Evolutionary conservation across 2,797 vertebrate genomes (phyloP), one percentile per base, ranked within the genome.

Genomic region (Mallotus villosus): DNA sequence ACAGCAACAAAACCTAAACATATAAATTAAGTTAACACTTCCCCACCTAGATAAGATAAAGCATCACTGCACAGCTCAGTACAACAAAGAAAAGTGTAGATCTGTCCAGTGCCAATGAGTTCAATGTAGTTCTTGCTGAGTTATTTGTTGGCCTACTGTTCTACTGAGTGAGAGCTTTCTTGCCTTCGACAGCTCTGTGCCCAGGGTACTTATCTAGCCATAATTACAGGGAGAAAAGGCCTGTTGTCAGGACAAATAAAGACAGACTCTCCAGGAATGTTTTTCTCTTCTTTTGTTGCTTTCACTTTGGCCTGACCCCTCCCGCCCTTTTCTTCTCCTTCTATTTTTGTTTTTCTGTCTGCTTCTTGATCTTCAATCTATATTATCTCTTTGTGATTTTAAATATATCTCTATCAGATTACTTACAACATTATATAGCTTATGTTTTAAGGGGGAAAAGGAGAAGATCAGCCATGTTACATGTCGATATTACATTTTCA

Each of bases 201-300:
- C 85, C 80, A 32, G 79, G 81, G 90, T 81, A 82, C 86, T 87
- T 88, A 91, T 84, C 83, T 81, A 81, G 82, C 81, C 76, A 87
- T 89, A 90, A 91, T 89, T 89, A 89, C 79, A 91, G 84, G 82
- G 81, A 86, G 84, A 76, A 82, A 81, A 5, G 24, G 85, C 81
- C 68, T 29, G 92, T 92, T 90, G 90, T 91, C 92, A 87, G 68
- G 68, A 91, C 87, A 92, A 93, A 89, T 82, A 86, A 79, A 85
- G 84, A 88, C 82, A 90, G 90, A 91, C 85, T 91, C 82, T 86
- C 82, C 5, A 90, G 83, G 88, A 92, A 90, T 91, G 84, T 84
- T 86, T 85, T 82, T 80, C 72, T 77, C 78, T 74, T 78, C 32
- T 72, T 81, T 74, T 77, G 70, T 82, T 78, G 17, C 51, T 53